Percentiles rank a stretch among this genome's conserved stretches.
Evolutionary conservation across 1,140 invertebrate genomes (phyloP).

Genomic region (Centruroides sculpturatus): DNA sequence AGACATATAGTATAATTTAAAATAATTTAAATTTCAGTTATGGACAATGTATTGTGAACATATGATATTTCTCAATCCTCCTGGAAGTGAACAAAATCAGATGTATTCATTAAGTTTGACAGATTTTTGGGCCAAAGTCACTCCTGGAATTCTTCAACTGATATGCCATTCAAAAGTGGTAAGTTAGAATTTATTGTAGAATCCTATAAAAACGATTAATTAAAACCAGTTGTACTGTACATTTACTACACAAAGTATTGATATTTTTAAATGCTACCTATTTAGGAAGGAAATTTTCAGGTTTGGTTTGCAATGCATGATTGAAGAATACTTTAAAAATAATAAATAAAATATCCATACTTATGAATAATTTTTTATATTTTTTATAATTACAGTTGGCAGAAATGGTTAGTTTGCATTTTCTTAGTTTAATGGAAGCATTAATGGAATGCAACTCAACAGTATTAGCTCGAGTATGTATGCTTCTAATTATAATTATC

Average conservation of each 20-base stretch:
- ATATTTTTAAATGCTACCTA: constrained; percentile 1
- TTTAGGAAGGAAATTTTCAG: constrained; percentile 14
- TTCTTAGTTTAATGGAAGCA: constrained; percentile 87
- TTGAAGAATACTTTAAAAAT: too few relatives aligned
- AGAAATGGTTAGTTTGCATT: constrained; percentile 95
- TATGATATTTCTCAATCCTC: constrained; percentile 43
- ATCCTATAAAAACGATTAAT: too few relatives aligned
- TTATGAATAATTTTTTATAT: too few relatives aligned
- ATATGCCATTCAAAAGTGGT: constrained; percentile 86
- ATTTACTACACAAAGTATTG: too few relatives aligned
- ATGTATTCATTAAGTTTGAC: constrained; percentile 44
- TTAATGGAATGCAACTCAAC: constrained; percentile 89
- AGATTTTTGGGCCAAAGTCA: constrained; percentile 98
- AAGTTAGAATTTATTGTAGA: constrained; percentile 23
- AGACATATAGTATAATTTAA: too few relatives aligned
- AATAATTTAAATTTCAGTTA: constrained; percentile 41
- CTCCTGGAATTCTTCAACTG: constrained; percentile 83
- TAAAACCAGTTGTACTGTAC: too few relatives aligned
- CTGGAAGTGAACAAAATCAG: constrained; percentile 34
- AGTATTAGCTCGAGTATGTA: constrained; percentile 68
- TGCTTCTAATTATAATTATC: too few relatives aligned
- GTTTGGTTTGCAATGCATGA: constrained; percentile 3
- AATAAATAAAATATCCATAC: too few relatives aligned
- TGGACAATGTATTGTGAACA: constrained; percentile 98
- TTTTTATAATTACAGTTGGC: constrained; percentile 47